phyloP scores from a whole-genome alignment of 2,113 vertebrate genomes.

The Nerophis lumbriciformis region DNA sequence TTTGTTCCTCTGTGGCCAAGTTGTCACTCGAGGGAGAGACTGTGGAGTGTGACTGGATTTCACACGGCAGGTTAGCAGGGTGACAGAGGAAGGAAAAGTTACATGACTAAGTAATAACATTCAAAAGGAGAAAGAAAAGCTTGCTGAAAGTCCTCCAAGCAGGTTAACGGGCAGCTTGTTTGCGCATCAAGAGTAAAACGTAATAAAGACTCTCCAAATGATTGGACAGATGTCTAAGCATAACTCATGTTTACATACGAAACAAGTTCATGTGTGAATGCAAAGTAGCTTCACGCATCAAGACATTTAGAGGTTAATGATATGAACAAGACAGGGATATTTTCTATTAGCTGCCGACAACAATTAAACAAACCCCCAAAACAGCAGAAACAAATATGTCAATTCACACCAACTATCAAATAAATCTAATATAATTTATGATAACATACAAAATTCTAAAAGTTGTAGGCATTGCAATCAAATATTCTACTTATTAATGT shows the following conservation, averaged over 20 bases:
- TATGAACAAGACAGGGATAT: neutral
- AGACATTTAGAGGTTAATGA: slow-evolving; percentile 11
- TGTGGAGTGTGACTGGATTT: slow-evolving; percentile 71
- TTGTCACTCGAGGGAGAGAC: slow-evolving; percentile 67
- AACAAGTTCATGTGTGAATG: slow-evolving; percentile 6
- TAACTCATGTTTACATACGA: neutral
- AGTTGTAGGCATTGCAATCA: no score
- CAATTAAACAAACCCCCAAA: no score
- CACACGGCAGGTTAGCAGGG: slow-evolving; percentile 63
- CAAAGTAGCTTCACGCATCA: neutral
- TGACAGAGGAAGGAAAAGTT: slow-evolving; percentile 61
- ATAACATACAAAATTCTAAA: no score
- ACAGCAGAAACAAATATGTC: neutral
- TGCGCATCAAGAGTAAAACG: slow-evolving; percentile 32
- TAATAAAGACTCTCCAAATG: slow-evolving; percentile 2
- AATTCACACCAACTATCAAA: neutral
- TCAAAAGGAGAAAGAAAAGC: slow-evolving; percentile 47
- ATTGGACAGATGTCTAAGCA: slow-evolving; percentile 6
- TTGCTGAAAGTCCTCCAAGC: slow-evolving; percentile 41
- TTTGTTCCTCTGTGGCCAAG: slow-evolving; percentile 73
- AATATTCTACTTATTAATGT: no score
- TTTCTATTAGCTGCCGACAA: no score
- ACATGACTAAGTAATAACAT: slow-evolving; percentile 65
- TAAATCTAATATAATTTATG: no score
- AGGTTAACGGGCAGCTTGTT: slow-evolving; percentile 33